These are phyloP conservation scores for Aporrectodea caliginosa DNA, from an alignment of 1,140 invertebrate species.

Conservation along the genomic window DNA sequence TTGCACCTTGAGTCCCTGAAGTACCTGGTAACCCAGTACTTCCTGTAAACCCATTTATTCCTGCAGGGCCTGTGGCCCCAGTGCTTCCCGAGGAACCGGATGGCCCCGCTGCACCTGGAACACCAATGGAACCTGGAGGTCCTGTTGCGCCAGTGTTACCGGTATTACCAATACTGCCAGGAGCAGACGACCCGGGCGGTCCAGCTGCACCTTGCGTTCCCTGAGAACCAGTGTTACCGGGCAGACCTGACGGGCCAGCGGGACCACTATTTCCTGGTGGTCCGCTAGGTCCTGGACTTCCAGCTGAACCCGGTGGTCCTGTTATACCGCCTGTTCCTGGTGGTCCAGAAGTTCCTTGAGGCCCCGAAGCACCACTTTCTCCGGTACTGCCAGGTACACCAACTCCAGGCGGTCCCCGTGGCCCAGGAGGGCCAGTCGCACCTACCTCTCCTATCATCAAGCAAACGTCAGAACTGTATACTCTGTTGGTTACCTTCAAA, in stretches of 20 bases:
- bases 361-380: neutral
- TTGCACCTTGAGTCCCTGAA: slow-evolving; percentile 1
- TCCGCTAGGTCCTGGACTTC: slow-evolving; percentile 4
- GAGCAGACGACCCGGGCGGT: neutral
- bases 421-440: neutral
- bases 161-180: neutral
- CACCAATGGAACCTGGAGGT: neutral
- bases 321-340: slow-evolving; percentile 59
- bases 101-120: neutral
- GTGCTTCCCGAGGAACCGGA: neutral
- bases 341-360: slow-evolving; percentile 63
- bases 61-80: slow-evolving; percentile 17
- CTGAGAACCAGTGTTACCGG: too few relatives aligned
- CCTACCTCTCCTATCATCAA: neutral
- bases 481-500: neutral
- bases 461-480: neutral
- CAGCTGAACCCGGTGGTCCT: neutral
- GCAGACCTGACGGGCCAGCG: neutral
- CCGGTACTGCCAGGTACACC: slow-evolving; percentile 7
- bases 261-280: neutral
- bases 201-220: neutral
- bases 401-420: slow-evolving; percentile 1
- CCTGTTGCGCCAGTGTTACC: neutral
- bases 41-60: slow-evolving; percentile 34
- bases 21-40: neutral